Conservation (phyloP, 2,888 invertebrate species). For the Drosophila nr. perissopoda region DNA sequence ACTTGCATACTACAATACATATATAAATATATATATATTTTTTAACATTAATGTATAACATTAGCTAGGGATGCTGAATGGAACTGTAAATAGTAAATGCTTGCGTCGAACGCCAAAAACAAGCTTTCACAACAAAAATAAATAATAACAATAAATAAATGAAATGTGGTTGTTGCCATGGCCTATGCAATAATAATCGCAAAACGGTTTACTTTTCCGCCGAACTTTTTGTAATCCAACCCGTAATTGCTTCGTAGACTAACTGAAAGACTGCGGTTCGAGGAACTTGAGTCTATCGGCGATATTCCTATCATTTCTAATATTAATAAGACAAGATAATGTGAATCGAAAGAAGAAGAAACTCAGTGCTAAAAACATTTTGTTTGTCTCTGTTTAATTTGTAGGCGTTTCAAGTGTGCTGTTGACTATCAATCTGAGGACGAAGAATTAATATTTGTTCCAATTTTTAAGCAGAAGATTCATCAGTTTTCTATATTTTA, state of each 20-base stretch:
- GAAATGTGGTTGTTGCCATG: background rate
- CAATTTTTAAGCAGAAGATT: background rate
- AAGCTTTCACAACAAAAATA: background rate
- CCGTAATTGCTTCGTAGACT: background rate
- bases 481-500: background rate
- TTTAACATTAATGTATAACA: too few species aligned
- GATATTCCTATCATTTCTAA: background rate
- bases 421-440: too few species aligned
- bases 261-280: background rate
- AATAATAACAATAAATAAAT: background rate
- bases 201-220: too few species aligned
- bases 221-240: background rate
- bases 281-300: background rate
- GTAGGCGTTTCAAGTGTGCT: background rate
- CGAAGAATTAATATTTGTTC: background rate
- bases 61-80: too few species aligned
- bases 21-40: too few species aligned
- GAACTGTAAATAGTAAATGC: too few species aligned
- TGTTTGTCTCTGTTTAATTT: background rate
- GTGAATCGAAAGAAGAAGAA: background rate
- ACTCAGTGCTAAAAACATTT: background rate
- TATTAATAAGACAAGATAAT: background rate
- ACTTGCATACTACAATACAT: background rate
- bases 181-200: background rate
- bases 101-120: background rate